phyloP scores from a whole-genome alignment of 2,888 invertebrate genomes.

The Eupithecia subumbrata region DNA sequence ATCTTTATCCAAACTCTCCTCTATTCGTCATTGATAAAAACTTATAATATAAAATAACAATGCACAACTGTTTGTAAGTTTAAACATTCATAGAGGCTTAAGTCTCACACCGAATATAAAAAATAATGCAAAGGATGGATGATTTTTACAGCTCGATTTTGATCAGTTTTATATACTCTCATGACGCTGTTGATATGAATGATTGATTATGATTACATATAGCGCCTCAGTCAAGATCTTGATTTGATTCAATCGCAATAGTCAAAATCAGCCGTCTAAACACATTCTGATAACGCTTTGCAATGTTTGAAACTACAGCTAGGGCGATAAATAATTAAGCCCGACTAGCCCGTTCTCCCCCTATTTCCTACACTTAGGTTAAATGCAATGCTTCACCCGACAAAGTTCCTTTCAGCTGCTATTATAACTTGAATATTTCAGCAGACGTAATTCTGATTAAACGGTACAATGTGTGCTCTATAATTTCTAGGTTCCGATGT shows the following conservation, averaged over 20 bases:
- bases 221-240: too few relatives aligned
- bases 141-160: neutral
- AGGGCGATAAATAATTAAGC: slow-evolving; percentile 14
- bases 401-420: slow-evolving; percentile 36
- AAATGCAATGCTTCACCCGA: slow-evolving; percentile 35
- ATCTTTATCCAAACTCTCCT: slow-evolving; percentile 25
- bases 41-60: neutral
- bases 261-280: neutral
- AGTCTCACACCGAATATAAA: slow-evolving; percentile 8
- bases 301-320: neutral
- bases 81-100: slow-evolving; percentile 15
- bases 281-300: neutral
- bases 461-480: slow-evolving; percentile 28
- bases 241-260: neutral
- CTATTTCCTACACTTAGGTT: slow-evolving; percentile 26
- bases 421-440: slow-evolving; percentile 44
- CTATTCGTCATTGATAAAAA: slow-evolving; percentile 26
- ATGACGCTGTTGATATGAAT: too few relatives aligned
- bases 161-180: neutral
- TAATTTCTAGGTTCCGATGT: slow-evolving; percentile 36
- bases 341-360: slow-evolving; percentile 7
- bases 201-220: too few relatives aligned
- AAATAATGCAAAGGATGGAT: neutral
- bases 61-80: slow-evolving; percentile 12
- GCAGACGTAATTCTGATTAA: slow-evolving; percentile 41